phyloP scores from a whole-genome alignment of 1,140 invertebrate genomes.

The Caenorhabditis remanei region DNA sequence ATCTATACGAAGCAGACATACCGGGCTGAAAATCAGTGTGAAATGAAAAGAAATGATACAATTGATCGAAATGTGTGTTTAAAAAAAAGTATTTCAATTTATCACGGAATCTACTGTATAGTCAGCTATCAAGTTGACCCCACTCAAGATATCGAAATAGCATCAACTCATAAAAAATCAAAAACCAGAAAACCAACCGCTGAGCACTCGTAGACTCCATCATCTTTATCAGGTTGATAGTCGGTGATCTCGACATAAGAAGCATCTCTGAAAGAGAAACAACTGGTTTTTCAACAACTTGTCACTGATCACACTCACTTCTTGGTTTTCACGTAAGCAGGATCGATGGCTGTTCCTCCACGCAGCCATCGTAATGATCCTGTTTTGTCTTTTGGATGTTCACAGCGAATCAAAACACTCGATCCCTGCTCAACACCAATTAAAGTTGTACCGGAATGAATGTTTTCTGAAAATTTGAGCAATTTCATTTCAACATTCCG shows the following conservation, averaged over 20 bases:
- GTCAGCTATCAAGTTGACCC: no score
- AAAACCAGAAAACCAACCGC: conserved; percentile 40
- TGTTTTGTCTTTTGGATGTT: conserved; percentile 19
- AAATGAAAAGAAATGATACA: no score
- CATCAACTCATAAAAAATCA: not conserved
- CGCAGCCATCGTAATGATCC: conserved; percentile 46
- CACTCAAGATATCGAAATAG: no score
- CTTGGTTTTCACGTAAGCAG: conserved; percentile 29
- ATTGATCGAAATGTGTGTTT: no score
- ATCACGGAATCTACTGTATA: no score
- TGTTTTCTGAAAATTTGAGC: not conserved
- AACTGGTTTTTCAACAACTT: not conserved
- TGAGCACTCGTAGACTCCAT: conserved; percentile 57
- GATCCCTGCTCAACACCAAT: conserved; percentile 35
- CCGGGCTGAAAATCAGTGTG: conserved; percentile 15
- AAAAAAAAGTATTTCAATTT: no score
- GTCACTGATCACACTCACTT: not conserved
- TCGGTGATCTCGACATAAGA: conserved; percentile 29
- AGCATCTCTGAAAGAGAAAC: conserved; percentile 29
- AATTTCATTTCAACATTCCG: not conserved
- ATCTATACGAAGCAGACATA: conserved; percentile 37
- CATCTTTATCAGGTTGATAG: conserved; percentile 44
- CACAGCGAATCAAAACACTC: conserved; percentile 30
- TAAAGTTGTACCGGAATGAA: conserved; percentile 9
- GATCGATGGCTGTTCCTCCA: conserved; percentile 10